Conservation (phyloP, 2,888 invertebrate species). For the Plagodis pulveraria region DNA sequence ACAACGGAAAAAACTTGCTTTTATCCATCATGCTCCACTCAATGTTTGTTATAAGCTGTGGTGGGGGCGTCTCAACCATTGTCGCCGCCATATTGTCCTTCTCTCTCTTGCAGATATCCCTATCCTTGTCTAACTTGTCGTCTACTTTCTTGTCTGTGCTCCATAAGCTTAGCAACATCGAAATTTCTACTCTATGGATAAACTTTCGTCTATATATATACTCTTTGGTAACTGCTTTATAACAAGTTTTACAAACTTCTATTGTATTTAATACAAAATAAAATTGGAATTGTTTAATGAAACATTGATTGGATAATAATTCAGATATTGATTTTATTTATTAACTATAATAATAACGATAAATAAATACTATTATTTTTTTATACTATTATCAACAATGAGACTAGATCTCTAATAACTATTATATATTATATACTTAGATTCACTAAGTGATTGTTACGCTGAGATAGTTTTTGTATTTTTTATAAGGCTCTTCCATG, state of each 20-base stretch:
- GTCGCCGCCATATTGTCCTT: slow-evolving; percentile 62
- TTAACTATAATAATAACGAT: slow-evolving; percentile 39
- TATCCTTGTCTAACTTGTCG: slow-evolving; percentile 34
- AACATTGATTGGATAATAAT: background rate
- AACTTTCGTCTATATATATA: slow-evolving; percentile 29
- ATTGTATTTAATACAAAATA: slow-evolving; percentile 50
- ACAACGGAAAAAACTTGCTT: slow-evolving; percentile 95
- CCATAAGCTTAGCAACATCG: slow-evolving; percentile 62
- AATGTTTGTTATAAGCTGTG: slow-evolving; percentile 91
- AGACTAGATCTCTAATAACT: slow-evolving; percentile 52
- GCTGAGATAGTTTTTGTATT: slow-evolving; percentile 50
- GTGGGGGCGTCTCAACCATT: slow-evolving; percentile 84
- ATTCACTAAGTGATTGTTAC: slow-evolving; percentile 38
- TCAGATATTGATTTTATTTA: background rate
- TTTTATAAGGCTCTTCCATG: slow-evolving; percentile 66
- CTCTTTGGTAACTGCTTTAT: slow-evolving; percentile 58
- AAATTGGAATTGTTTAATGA: slow-evolving; percentile 45
- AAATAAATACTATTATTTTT: slow-evolving; percentile 41
- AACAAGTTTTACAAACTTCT: slow-evolving; percentile 44
- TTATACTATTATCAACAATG: slow-evolving; percentile 36
- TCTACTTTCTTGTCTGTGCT: slow-evolving; percentile 18
- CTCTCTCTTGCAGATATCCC: slow-evolving; percentile 34
- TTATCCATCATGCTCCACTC: slow-evolving; percentile 99
- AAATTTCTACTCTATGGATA: slow-evolving; percentile 32
- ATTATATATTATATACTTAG: slow-evolving; percentile 30